Evolutionary conservation across 2,888 invertebrate genomes (phyloP), one percentile per base, ranked within the genome.

Genomic region (Crocallis elinguaria): DNA sequence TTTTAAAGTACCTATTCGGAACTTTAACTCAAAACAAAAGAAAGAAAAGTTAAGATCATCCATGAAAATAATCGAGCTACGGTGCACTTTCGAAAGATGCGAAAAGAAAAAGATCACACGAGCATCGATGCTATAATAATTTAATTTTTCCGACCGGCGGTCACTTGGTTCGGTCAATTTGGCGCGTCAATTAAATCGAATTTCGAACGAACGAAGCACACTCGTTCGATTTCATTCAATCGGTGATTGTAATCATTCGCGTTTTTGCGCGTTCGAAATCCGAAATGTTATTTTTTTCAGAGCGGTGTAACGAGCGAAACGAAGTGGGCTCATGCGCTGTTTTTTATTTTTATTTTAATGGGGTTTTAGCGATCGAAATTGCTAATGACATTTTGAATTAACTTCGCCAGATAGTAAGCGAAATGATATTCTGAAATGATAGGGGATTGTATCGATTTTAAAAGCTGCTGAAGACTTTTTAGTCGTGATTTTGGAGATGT

Each of bases 221-320:
- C 62, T 66, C 66, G 62, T 64, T 68, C 65, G 60, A 60, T 69
- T 64, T 63, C 66, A 65, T 65, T 65, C 68, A 65, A 66, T 60
- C 61, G 64, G 57, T 50, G 62, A 66, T 64, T 68, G 57, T 65
- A 58, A 64, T 67, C 57, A 61, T 66, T 66, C 62, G 56, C 59
- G 51, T 63, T 67, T 66, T 62, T 44, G 49, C 44, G 23, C 37
- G 37, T 33, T 38, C 33, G 19, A 32, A 38, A 43, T 42, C 17
- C 43, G 49, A 60, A 58, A 60, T 60, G 51, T 53, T 60, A 49
- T 57, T 57, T 60, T 62, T 62, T 62, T 59, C 45, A 46, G 45
- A 55, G 45, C 49, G 45, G 36, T 56, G 53, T 62, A 57, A 62
- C 57, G 55, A 62, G 50, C 38, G 42, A 54, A 55, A 53, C 49